Base-by-base conservation (phyloP, 2,113 vertebrate genomes). In the Furnarius figulus region DNA sequence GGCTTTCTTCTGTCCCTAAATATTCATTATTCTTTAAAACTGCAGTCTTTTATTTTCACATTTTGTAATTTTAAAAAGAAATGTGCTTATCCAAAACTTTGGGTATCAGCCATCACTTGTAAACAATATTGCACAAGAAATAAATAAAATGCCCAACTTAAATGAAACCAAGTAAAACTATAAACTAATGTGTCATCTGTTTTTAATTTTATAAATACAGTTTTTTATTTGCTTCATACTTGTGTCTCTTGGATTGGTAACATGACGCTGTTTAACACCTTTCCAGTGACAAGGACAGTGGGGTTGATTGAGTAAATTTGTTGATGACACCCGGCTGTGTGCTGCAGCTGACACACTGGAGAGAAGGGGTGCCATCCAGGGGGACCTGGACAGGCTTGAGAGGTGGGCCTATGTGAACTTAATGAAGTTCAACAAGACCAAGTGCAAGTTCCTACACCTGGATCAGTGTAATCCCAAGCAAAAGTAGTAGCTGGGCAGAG, bases 281-380 rank as follows among this genome's bases (percentile, higher is more conserved):
- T 3, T 33, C 2, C 4, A 1, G 46, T 82, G 78, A 25, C 33
- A 25, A 4, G 11, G 24, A 35, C 40, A 62, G 40, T 16, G 40
- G 14, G 46, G 53, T 5, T 24, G 52, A 59, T 47, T 70, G 40
- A 49, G 71, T 47, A 55, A 31, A 70, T 83, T 19, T 62, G 14
- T 14, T 27, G 62, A 6, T 62, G 52, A 46, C 52, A 67, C 19
- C 14, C 17, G 46, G 37, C 18, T 66, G 30, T 61, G n/a, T 25
- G 30, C 17, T 47, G 24, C 9, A 35, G 25, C 8, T 0, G 0
- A 46, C n/a, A 18, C 0, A 0, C 39, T 76, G 25, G 21, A 83
- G 18, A 31, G 47, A 61, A 40, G 12, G 30, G 28, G 49, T 55
- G 30, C 8, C 49, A 5, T 10, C 24, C n/a, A 55, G 30, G 17